Percentiles rank a stretch among this genome's conserved stretches.
Conservation (phyloP, 2,797 vertebrate genomes). For the Sebastes iracundus region DNA sequence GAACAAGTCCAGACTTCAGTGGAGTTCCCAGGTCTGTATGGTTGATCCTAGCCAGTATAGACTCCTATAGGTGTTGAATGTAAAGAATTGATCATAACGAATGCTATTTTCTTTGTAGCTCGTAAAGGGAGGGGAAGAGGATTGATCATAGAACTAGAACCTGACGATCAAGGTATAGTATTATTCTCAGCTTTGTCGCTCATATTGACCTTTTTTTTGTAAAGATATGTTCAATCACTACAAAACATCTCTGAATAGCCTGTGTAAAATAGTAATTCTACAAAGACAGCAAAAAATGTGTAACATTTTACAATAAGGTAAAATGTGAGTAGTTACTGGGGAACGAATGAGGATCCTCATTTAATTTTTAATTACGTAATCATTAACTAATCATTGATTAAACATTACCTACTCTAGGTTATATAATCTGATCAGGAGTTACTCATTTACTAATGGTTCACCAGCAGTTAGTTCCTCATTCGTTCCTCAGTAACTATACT, state of each 20-base stretch:
- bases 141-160: not conserved
- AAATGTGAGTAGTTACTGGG: no score
- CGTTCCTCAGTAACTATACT: no score
- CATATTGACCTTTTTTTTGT: not conserved
- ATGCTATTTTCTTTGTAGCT: not conserved
- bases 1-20: not conserved
- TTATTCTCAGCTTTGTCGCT: not conserved
- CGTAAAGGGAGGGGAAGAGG: constrained; percentile 28
- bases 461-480: no score
- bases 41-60: not conserved
- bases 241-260: not conserved
- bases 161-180: constrained; percentile 31
- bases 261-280: not conserved
- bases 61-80: not conserved
- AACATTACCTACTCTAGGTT: no score
- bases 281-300: not conserved
- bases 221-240: not conserved
- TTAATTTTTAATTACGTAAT: no score
- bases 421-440: no score
- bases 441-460: no score
- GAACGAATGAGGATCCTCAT: no score
- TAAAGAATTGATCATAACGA: not conserved
- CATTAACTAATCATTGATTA: no score
- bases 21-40: constrained; percentile 38
- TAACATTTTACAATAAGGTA: no score